Base-by-base conservation (phyloP, 2,797 vertebrate species). In the Catamblyrhynchus diadema region DNA sequence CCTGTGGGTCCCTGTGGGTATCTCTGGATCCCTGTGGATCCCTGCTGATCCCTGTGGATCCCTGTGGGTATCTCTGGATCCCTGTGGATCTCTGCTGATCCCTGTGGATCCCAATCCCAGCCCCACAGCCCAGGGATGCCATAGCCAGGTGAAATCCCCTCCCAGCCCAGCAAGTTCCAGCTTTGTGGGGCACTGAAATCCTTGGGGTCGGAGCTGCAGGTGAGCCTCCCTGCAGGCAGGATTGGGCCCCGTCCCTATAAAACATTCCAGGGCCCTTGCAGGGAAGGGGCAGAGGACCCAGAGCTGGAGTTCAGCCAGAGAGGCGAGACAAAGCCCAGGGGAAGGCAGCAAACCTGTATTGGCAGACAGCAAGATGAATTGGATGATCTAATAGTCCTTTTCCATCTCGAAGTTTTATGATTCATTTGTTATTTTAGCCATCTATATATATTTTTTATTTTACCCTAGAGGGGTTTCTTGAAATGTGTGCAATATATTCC, bases 351-450 rank as follows among this genome's bases (percentile, higher is more conserved):
- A 88, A 92, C 94, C 95, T 96, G 85, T 16, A 89, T 70, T 64
- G 91, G 95, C 92, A 94, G 92, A 82, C 94, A 93, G 92, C 91
- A 94, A 96, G 95, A 94, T 94, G 54, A 62, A 96, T 88, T 45
- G 95, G 84, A 95, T 96, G 97, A 95, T 95, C 97, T 96, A 96
- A 97, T 97, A 91, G 94, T 87, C 86, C 93, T 96, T 93, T 65
- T 95, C 92, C 92, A 91, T 96, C 95, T 92, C 95, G 20, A 89
- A 91, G 95, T 95, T 90, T 94, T 91, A 95, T 96, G 97, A 97
- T 96, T 97, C 96, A 97, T 97, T 95, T 96, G 96, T 96, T 96
- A 96, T 97, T 96, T 96, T 95, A 97, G 96, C 93, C 90, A 91
- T 96, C 94, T 92, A 73, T 96, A 95, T 83, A 80, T 95, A 64